phyloP scores from a whole-genome alignment of 2,797 vertebrate species.

The Falco biarmicus region DNA sequence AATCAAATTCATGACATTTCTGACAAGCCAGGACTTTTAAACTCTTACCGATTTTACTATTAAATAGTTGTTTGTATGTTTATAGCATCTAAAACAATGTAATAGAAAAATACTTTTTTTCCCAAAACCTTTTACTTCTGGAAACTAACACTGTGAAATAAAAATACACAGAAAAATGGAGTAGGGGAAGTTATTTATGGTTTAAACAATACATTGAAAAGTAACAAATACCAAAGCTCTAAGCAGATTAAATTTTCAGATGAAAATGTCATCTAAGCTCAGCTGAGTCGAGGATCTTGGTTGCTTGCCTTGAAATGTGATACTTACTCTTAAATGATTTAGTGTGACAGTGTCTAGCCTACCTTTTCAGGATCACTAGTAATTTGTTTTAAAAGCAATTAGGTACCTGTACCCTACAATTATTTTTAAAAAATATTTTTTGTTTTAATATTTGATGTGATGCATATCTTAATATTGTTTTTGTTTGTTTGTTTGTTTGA shows the following conservation, averaged over 20 bases:
- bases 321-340: conserved; percentile 49
- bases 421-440: background rate
- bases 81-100: background rate
- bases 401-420: background rate
- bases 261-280: conserved; percentile 45
- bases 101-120: background rate
- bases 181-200: background rate
- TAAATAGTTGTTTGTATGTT: background rate
- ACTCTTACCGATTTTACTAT: background rate
- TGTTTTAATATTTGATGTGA: background rate
- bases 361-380: conserved; percentile 24
- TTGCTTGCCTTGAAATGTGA: conserved; percentile 61
- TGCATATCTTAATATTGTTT: background rate
- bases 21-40: background rate
- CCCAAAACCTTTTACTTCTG: background rate
- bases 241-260: conserved; percentile 60
- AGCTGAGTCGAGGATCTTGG: conserved; percentile 36
- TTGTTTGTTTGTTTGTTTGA: background rate
- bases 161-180: background rate
- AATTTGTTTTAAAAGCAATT: conserved; percentile 1
- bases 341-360: conserved; percentile 18
- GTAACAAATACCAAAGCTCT: conserved; percentile 8
- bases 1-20: fast-evolving
- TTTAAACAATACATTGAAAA: conserved; percentile 10
- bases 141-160: background rate